These are phyloP conservation scores for Vollenhovia emeryi DNA, from an alignment of 1,140 invertebrate genomes.

Conservation along the genomic window DNA sequence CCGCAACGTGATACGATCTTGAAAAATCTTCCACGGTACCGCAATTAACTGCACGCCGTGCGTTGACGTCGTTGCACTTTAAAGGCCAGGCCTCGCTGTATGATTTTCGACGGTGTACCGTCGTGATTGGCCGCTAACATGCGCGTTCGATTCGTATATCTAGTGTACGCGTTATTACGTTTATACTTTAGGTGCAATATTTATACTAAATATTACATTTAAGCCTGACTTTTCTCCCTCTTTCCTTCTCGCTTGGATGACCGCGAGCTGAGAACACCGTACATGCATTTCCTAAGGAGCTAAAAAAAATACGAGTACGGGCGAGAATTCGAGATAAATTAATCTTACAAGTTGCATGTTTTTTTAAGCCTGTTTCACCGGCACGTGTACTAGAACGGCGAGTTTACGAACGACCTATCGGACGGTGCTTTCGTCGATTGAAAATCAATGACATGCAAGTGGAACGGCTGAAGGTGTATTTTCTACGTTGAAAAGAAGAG, in stretches of 20 bases:
- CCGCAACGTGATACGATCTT: constrained; percentile 35
- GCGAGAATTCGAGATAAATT: neutral
- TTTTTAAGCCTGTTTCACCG: neutral
- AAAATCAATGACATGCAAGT: constrained; percentile 43
- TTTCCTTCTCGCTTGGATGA: neutral
- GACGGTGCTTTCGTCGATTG: constrained; percentile 20
- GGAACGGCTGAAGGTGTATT: constrained; percentile 17
- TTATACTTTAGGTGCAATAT: neutral
- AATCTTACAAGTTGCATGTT: neutral
- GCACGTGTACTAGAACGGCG: neutral
- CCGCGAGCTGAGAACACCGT: neutral
- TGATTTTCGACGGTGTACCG: neutral
- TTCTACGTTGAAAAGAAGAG: constrained; percentile 7
- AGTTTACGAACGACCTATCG: constrained; percentile 18
- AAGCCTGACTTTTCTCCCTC: neutral
- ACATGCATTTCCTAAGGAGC: neutral
- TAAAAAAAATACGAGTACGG: neutral
- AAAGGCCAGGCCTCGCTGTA: neutral
- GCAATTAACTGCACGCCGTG: constrained; percentile 32
- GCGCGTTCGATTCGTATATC: neutral
- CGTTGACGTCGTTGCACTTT: constrained; percentile 23
- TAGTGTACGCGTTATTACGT: too few species aligned
- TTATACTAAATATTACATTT: neutral
- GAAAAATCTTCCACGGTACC: constrained; percentile 48
- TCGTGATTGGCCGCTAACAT: neutral